A percentile compares a stretch with the other conserved stretches of the same genome.
Conservation (phyloP, 1,140 invertebrate genomes). For the Drosophila teissieri region DNA sequence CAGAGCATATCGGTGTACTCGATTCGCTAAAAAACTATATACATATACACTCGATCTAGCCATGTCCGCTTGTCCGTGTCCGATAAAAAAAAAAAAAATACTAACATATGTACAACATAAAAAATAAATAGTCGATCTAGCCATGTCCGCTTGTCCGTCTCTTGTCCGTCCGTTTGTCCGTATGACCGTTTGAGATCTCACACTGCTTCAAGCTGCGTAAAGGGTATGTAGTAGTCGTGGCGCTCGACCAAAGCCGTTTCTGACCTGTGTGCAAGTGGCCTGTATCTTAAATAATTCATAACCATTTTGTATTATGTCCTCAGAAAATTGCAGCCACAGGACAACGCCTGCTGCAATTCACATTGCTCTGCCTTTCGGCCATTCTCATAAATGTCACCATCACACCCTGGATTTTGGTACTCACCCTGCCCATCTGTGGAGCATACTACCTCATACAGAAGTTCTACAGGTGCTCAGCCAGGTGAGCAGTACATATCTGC, state of each 20-base stretch:
- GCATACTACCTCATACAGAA: constrained; percentile 89
- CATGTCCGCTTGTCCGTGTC: too few relatives aligned
- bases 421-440: constrained; percentile 88
- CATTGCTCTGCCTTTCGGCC: constrained; percentile 89
- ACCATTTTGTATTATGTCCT: constrained; percentile 29
- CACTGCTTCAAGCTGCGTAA: too few relatives aligned
- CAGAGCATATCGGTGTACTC: neutral
- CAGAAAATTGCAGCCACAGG: constrained; percentile 92
- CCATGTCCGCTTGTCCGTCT: too few relatives aligned
- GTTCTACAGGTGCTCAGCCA: constrained; percentile 89
- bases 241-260: too few relatives aligned
- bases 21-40: too few relatives aligned
- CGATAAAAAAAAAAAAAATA: too few relatives aligned
- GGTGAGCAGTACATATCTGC: constrained; percentile 84
- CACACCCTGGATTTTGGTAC: constrained; percentile 89
- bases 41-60: too few relatives aligned
- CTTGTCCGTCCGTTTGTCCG: too few relatives aligned
- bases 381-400: constrained; percentile 89
- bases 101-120: too few relatives aligned
- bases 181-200: too few relatives aligned
- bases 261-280: neutral
- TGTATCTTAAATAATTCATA: constrained; percentile 9
- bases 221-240: too few relatives aligned
- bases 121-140: too few relatives aligned
- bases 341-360: constrained; percentile 89